Percentiles rank a stretch among this genome's conserved stretches.
Evolutionary conservation across 2,113 vertebrate species (phyloP).

Genomic region (Thryonomys swinderianus): DNA sequence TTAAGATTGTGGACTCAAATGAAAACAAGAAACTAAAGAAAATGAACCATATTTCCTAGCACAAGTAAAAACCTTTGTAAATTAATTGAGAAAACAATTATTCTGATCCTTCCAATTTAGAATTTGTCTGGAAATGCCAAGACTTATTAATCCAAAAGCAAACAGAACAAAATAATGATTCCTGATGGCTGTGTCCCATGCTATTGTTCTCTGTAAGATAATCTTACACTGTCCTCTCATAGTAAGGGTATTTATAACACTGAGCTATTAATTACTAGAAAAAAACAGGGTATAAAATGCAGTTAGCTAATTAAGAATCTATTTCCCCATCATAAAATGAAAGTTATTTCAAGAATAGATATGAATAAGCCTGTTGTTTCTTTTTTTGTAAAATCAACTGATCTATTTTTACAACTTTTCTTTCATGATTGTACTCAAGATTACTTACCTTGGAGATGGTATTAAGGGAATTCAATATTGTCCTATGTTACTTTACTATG

Average conservation of each 20-base stretch:
- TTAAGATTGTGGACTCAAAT: not conserved
- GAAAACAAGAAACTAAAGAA: not conserved
- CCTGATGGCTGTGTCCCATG: not conserved
- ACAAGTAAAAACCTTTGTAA: not conserved
- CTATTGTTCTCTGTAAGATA: not conserved
- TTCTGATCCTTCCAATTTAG: not conserved
- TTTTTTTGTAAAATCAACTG: not conserved
- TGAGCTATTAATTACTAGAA: constrained; percentile 39
- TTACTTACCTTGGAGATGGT: not conserved
- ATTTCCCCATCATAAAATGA: not conserved
- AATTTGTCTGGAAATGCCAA: not conserved
- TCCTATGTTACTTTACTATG: not conserved
- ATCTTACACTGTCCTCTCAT: not conserved
- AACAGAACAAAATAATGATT: not conserved
- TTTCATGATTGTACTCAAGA: not conserved
- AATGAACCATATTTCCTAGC: not conserved
- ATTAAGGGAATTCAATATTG: not conserved
- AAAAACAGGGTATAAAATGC: not conserved
- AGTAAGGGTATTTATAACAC: not conserved
- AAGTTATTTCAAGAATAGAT: not conserved
- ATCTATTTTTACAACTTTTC: not conserved
- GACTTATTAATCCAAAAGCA: not conserved
- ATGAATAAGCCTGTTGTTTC: not conserved
- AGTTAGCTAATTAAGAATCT: not conserved
- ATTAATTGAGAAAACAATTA: not conserved